Evolutionary conservation across 2,113 vertebrate genomes (phyloP).

Genomic region (Pseudopipra pipra): DNA sequence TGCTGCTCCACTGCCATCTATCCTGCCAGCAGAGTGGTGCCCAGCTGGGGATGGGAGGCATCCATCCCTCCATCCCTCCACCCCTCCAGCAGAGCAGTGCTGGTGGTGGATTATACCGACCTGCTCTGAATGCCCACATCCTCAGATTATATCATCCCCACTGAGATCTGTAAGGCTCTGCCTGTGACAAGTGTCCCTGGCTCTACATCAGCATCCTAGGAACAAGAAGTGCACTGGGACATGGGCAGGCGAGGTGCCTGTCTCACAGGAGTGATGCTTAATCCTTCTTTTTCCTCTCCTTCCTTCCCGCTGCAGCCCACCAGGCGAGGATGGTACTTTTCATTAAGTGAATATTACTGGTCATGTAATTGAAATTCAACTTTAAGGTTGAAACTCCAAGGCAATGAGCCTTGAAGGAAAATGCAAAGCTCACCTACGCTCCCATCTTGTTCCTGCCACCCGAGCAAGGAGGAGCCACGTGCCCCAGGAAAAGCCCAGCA

Average conservation of each 20-base stretch:
- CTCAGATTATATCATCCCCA: accelerated
- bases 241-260: accelerated
- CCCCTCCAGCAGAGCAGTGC: not conserved
- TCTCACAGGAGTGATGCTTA: not conserved
- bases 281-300: not conserved
- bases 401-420: conserved; percentile 41
- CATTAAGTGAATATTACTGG: not conserved
- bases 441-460: not conserved
- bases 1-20: not conserved
- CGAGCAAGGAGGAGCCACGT: accelerated
- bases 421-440: not conserved
- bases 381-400: not conserved
- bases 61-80: not conserved
- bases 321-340: not conserved
- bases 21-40: not conserved
- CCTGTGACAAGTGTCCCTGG: not conserved
- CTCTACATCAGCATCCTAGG: not conserved
- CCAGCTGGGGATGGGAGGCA: accelerated
- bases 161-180: not conserved
- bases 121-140: not conserved
- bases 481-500: not conserved
- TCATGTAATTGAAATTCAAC: not conserved
- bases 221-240: accelerated
- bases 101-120: not conserved
- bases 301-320: not conserved